These are phyloP conservation scores for Halcyon badia DNA, from an alignment of 2,797 vertebrate species.

Conservation along the genomic window DNA sequence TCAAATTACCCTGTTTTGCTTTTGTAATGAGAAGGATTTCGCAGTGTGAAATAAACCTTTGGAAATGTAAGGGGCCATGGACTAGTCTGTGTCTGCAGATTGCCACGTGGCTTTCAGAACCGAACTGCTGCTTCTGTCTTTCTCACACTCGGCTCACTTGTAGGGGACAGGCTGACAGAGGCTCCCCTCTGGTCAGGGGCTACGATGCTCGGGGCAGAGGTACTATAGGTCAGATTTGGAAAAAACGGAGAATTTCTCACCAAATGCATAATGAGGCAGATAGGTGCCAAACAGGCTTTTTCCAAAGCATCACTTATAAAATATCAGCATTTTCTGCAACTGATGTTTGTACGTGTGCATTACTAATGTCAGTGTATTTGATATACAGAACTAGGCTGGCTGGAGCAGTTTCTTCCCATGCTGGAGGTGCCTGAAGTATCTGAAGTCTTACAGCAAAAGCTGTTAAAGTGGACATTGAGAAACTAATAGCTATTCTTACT, in stretches of 20 bases:
- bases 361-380: background rate
- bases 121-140: background rate
- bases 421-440: background rate
- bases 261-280: rapidly evolving
- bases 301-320: background rate
- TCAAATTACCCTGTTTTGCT: background rate
- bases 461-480: background rate
- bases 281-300: background rate
- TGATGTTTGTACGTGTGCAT: background rate
- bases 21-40: conserved; percentile 18
- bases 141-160: background rate
- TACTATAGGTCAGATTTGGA: background rate
- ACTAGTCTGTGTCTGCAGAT: background rate
- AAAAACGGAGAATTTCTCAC: background rate
- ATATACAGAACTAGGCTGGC: background rate
- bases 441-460: rapidly evolving
- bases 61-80: background rate
- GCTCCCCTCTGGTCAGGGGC: background rate
- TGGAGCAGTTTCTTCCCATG: background rate
- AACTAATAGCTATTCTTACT: background rate
- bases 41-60: conserved; percentile 58
- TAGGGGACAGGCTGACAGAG: background rate
- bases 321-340: background rate
- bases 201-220: background rate
- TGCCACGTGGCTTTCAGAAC: background rate